Evolutionary conservation across 1,140 invertebrate genomes (phyloP).

Genomic region (Caenorhabditis latens): DNA sequence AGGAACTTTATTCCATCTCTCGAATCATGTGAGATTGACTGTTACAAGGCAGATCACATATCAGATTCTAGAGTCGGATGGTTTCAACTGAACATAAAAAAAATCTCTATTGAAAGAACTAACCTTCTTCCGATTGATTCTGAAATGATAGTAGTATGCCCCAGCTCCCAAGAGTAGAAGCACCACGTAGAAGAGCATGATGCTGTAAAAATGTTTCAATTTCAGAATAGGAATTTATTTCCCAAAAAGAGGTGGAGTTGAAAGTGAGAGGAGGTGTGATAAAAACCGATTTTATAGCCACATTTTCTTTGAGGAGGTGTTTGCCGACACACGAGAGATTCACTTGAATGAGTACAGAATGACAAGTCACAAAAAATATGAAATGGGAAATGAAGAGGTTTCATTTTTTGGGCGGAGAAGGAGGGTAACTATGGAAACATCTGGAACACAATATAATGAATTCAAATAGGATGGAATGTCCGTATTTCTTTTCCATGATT

Average conservation of each 20-base stretch:
- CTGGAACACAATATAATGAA: too few species aligned
- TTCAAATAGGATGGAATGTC: too few species aligned
- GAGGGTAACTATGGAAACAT: conserved; percentile 1
- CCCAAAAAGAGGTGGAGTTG: conserved; percentile 7
- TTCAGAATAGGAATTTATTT: background rate
- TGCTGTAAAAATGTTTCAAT: background rate
- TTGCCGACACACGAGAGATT: conserved; percentile 25
- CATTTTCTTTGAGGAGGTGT: conserved; percentile 6
- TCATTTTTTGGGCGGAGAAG: background rate
- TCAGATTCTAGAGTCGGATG: background rate
- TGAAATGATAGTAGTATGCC: conserved; percentile 46
- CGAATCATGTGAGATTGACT: too few species aligned
- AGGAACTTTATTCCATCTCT: too few species aligned
- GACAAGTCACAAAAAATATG: conserved; percentile 12
- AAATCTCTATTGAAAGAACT: background rate
- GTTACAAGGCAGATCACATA: too few species aligned
- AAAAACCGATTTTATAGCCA: conserved; percentile 43
- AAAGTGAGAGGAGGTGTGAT: conserved; percentile 14
- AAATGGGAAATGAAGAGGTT: background rate
- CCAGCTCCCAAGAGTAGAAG: conserved; percentile 6
- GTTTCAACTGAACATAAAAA: background rate
- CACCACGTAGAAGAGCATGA: conserved; percentile 31
- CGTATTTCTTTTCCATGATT: too few species aligned
- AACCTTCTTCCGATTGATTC: conserved; percentile 20
- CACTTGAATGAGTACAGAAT: background rate